phyloP scores from a whole-genome alignment of 2,888 invertebrate genomes.

The Chrysodeixis includens region DNA sequence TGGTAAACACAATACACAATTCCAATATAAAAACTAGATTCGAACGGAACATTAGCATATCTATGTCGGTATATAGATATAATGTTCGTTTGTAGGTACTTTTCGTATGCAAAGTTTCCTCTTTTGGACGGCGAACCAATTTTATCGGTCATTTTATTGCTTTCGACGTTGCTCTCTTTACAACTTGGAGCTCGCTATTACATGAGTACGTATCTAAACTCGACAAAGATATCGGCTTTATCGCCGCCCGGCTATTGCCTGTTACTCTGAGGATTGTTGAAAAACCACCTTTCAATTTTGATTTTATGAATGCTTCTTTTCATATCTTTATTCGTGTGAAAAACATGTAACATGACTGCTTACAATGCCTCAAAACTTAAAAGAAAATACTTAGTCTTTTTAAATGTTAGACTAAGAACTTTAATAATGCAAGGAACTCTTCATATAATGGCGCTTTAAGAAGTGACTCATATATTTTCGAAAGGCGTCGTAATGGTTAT shows the following conservation, averaged over 20 bases:
- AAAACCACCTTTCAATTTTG: constrained; percentile 26
- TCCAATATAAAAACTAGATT: constrained; percentile 27
- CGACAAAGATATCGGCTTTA: constrained; percentile 58
- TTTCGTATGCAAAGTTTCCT: constrained; percentile 63
- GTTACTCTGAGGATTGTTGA: constrained; percentile 41
- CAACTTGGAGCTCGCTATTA: constrained; percentile 57
- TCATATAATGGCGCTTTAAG: too few species aligned
- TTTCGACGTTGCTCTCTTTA: constrained; percentile 59
- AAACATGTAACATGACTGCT: neutral
- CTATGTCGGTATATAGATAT: constrained; percentile 43
- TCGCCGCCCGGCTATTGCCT: constrained; percentile 49
- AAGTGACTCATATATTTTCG: too few species aligned
- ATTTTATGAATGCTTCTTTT: constrained; percentile 21
- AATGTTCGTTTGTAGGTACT: constrained; percentile 54
- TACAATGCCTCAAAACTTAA: neutral
- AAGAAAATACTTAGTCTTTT: neutral
- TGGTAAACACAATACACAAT: constrained; percentile 40
- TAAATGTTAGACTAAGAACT: neutral
- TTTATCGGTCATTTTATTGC: constrained; percentile 65
- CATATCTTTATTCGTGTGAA: neutral
- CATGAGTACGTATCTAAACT: constrained; percentile 59
- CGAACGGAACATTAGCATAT: constrained; percentile 48
- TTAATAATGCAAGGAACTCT: too few species aligned
- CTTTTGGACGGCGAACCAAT: constrained; percentile 60
- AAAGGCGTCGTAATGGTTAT: constrained; percentile 7